phyloP scores from a whole-genome alignment of 2,113 vertebrate species.

The Regulus satrapa region DNA sequence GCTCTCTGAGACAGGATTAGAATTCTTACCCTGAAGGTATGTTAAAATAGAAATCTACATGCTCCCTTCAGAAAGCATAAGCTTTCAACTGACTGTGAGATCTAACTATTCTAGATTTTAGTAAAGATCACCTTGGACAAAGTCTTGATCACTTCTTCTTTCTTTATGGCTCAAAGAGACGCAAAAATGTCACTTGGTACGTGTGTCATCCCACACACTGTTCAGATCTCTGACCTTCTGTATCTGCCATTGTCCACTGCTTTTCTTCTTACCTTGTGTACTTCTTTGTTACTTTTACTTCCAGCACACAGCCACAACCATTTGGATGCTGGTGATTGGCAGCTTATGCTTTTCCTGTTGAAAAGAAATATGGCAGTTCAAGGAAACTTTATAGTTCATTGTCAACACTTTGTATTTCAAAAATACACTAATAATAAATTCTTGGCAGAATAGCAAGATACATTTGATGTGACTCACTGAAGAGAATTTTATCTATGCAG shows the following conservation, averaged over 20 bases:
- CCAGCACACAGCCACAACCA: not conserved
- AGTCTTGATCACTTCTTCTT: not conserved
- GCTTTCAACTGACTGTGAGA: not conserved
- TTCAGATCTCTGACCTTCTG: not conserved
- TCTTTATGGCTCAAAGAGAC: not conserved
- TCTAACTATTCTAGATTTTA: not conserved
- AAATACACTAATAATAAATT: not conserved
- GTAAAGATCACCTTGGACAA: not conserved
- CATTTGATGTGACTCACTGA: not conserved
- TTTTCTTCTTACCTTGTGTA: not conserved
- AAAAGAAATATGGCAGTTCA: constrained; percentile 6
- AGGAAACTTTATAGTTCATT: constrained; percentile 4
- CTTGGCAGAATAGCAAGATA: not conserved
- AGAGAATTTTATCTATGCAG: not conserved
- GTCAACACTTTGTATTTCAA: not conserved
- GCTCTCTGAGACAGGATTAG: not conserved
- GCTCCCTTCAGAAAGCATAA: not conserved
- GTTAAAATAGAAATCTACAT: not conserved
- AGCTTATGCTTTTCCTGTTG: not conserved
- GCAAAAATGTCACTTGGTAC: not conserved
- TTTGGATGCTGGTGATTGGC: not conserved
- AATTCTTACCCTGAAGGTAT: not conserved
- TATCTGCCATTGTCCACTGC: not conserved
- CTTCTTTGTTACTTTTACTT: constrained; percentile 23
- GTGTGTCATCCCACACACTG: not conserved